Base-by-base conservation (phyloP, 2,888 invertebrate species). In the Cheilosia scutellata region DNA sequence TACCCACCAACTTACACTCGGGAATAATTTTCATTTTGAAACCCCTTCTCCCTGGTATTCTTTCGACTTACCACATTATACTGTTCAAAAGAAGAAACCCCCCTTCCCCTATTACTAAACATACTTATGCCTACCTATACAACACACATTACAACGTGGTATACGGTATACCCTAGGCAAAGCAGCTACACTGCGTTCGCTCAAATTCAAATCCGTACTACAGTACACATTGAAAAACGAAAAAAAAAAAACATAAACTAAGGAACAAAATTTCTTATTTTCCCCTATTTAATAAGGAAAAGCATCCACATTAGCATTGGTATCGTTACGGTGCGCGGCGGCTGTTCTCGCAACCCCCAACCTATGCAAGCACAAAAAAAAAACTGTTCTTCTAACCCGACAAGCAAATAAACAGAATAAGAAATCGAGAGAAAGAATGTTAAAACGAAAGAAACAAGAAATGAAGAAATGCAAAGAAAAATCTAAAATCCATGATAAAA, bases 201-300 rank as follows among this genome's bases (percentile, higher is more conserved):
- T 11, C 11, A 37, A 66, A 68, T 76, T 68, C 57, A 76, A 76
- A 76, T 76, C 60, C 68, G 68, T 29, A 49, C 49, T 76, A 66
- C 65, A 65, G 57, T 37, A 66, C 66, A 65, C 57, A 66, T n/a
- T 44, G 16, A 55, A 75, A 42, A 76, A 20, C 13, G 29, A 49
- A 62, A 44, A 42, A 37, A 62, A 42, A 27, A 40, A 11, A 68
- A 37, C 29, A 27, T 5, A 42, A 33, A 68, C 20, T 47, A 62
- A 60, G 20, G 13, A 51, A 55, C 51, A 33, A 58, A 29, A 29
- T 79, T 74, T 74, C 51, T 71, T 65, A 57, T 82, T 86, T 76
- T 82, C 82, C 82, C 71, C 76, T 80, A 72, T 82, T 86, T 86
- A 86, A 62, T 66, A 86, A 76, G 66, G 77, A 86, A 86, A 72